phyloP scores from a whole-genome alignment of 2,797 vertebrate species.

The Prionace glauca region DNA sequence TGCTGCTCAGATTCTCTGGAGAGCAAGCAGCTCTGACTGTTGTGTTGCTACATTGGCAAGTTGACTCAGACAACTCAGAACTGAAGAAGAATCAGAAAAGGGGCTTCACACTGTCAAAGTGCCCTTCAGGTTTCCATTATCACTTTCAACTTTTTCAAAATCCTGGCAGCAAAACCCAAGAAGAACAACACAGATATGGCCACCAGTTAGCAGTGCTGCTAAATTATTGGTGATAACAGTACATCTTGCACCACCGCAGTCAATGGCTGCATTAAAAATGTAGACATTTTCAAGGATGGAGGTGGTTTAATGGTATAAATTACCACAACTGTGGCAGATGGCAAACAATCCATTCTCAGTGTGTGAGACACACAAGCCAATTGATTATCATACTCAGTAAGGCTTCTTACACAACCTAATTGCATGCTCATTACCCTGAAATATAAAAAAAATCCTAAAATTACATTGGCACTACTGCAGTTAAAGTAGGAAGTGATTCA shows the following conservation, averaged over 20 bases:
- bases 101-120: not conserved
- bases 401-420: not conserved
- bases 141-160: not conserved
- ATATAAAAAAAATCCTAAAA: not conserved
- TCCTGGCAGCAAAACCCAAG: not conserved
- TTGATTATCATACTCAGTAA: not conserved
- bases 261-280: not conserved
- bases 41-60: not conserved
- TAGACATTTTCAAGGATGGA: not conserved
- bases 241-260: not conserved
- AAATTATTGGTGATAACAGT: not conserved
- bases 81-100: not conserved
- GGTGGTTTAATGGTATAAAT: slow-evolving; percentile 9
- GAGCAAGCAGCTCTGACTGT: not conserved
- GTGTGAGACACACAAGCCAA: not conserved
- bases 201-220: not conserved
- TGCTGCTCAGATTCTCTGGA: not conserved
- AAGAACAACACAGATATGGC: not conserved
- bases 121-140: not conserved
- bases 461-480: too few species aligned
- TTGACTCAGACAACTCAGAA: not conserved
- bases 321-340: not conserved
- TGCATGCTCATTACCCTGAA: not conserved
- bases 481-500: not conserved
- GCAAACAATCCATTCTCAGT: not conserved